A percentile compares a stretch with the other conserved stretches of the same genome.
phyloP scores from a whole-genome alignment of 2,113 vertebrate genomes.

The Aldabrachelys gigantea region DNA sequence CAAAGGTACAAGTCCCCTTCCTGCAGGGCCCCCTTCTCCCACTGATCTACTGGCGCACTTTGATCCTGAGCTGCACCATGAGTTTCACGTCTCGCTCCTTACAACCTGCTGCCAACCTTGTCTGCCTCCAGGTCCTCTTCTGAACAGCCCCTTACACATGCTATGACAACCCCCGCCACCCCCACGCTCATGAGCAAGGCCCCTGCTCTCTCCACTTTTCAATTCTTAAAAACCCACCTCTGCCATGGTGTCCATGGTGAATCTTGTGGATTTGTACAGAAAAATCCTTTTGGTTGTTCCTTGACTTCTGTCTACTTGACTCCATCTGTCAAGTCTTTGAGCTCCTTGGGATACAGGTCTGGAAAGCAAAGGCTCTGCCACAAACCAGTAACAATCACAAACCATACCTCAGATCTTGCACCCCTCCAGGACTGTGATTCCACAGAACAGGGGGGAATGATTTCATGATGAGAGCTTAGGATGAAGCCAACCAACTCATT shows the following conservation, averaged over 20 bases:
- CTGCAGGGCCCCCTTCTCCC: neutral
- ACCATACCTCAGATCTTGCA: neutral
- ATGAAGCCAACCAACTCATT: neutral
- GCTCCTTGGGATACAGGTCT: neutral
- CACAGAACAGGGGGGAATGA: neutral
- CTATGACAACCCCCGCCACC: neutral
- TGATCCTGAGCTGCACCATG: neutral
- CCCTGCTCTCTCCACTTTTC: neutral
- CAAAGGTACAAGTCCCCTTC: neutral
- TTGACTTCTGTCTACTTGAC: neutral
- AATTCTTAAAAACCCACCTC: neutral
- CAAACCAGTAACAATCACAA: neutral
- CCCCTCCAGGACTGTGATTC: neutral
- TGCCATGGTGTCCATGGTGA: neutral
- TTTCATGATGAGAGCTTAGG: neutral
- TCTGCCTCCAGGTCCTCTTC: neutral
- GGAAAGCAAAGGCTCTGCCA: neutral
- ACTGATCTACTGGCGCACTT: neutral
- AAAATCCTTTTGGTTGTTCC: neutral
- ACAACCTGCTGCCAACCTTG: neutral
- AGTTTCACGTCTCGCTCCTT: neutral
- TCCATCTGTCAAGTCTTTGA: neutral
- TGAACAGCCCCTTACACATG: neutral
- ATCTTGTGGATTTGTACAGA: neutral
- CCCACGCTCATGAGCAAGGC: neutral